These are phyloP conservation scores for Engystomops pustulosus DNA, from an alignment of 2,113 vertebrate species.

Conservation along the genomic window DNA sequence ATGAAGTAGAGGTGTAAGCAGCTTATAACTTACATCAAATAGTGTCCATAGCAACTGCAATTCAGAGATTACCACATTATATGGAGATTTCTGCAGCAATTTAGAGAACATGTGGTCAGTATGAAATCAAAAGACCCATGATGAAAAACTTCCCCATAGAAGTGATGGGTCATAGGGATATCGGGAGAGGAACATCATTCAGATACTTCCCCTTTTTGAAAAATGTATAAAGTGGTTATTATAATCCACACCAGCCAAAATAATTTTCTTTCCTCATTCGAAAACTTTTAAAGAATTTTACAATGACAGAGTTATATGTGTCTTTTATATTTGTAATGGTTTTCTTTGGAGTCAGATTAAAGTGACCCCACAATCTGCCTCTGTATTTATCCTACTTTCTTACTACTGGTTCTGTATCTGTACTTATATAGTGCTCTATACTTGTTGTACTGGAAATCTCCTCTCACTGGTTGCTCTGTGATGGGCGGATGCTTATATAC, in stretches of 20 bases:
- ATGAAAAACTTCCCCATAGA: background rate
- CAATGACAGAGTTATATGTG: background rate
- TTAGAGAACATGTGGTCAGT: constrained; percentile 17
- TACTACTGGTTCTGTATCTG: too few relatives aligned
- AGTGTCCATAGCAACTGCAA: constrained; percentile 49
- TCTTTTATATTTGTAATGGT: background rate
- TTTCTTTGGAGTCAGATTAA: background rate
- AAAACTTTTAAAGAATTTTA: background rate
- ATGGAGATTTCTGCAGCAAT: constrained; percentile 6
- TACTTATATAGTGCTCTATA: too few relatives aligned
- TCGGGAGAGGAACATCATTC: background rate
- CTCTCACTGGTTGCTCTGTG: too few relatives aligned
- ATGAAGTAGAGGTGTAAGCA: constrained; percentile 27
- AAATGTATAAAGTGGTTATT: background rate
- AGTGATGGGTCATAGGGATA: background rate
- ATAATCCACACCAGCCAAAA: background rate
- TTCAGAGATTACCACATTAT: constrained; percentile 10
- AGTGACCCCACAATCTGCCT: too few relatives aligned
- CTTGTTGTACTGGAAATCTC: too few relatives aligned
- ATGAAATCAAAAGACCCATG: background rate
- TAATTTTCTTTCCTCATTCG: background rate
- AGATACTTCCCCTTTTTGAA: background rate
- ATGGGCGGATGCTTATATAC: too few relatives aligned
- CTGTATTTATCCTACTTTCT: too few relatives aligned
- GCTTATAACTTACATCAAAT: constrained; percentile 38